Conservation (phyloP, 2,888 invertebrate species). For the Drepanosiphum platanoidis region DNA sequence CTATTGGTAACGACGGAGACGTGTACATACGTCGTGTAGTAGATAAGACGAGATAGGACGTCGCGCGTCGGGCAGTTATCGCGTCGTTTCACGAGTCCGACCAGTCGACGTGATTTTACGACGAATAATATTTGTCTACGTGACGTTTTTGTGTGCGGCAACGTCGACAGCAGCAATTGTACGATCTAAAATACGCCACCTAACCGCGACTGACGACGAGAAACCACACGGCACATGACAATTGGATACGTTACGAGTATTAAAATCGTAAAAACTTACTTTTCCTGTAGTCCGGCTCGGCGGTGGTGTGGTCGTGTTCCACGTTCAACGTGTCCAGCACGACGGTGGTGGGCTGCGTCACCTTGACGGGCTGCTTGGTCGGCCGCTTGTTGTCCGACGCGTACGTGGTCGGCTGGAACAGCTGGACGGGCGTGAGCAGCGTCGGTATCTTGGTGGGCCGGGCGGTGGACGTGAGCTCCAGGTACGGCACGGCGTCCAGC, state of each 20-base stretch:
- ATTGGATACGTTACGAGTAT: neutral
- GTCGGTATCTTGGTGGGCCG: constrained; percentile 61
- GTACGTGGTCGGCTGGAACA: constrained; percentile 63
- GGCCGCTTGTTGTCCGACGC: constrained; percentile 55
- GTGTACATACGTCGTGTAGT: too few relatives aligned
- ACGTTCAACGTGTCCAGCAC: constrained; percentile 57
- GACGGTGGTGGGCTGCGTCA: constrained; percentile 45
- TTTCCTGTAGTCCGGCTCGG: constrained; percentile 67
- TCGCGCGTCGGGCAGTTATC: too few relatives aligned
- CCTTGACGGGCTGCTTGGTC: constrained; percentile 58
- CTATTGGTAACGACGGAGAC: neutral
- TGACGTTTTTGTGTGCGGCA: too few relatives aligned
- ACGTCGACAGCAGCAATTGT: too few relatives aligned
- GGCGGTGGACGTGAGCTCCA: constrained; percentile 38
- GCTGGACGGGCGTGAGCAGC: constrained; percentile 62
- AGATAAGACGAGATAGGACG: too few relatives aligned
- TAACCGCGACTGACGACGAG: too few relatives aligned
- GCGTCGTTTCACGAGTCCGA: too few relatives aligned
- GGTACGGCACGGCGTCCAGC: constrained; percentile 50
- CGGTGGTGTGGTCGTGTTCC: constrained; percentile 55
- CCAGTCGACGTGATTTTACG: too few relatives aligned
- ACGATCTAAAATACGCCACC: too few relatives aligned
- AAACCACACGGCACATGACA: neutral
- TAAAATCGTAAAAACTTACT: constrained; percentile 66
- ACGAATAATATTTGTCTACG: too few relatives aligned